A percentile compares a stretch with the other conserved stretches of the same genome.
Conservation (phyloP, 2,113 vertebrate genomes). For the Clarias gariepinus region DNA sequence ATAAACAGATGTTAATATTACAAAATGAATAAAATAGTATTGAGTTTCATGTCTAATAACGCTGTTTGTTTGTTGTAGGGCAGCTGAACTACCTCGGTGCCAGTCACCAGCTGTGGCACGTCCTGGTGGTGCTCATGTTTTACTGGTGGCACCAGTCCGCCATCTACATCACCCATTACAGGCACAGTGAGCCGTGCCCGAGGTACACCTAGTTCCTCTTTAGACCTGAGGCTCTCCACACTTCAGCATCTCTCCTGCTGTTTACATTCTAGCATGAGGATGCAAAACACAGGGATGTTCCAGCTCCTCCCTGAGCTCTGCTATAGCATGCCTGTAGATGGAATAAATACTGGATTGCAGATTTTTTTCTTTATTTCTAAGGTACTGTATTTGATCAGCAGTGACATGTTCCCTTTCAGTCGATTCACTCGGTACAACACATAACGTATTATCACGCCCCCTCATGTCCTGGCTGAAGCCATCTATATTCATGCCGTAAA, state of each 20-base stretch:
- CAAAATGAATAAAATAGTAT: neutral
- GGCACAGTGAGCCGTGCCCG: constrained; percentile 86
- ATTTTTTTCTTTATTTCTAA: neutral
- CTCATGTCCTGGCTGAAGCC: too few relatives aligned
- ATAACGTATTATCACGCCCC: too few relatives aligned
- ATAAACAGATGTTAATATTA: neutral
- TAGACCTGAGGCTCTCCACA: neutral
- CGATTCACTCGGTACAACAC: too few relatives aligned
- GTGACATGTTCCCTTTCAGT: neutral
- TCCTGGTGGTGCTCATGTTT: constrained; percentile 95
- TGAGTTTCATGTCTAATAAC: neutral
- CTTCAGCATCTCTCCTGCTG: neutral
- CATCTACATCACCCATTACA: constrained; percentile 89
- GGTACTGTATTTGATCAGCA: neutral
- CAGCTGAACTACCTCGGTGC: constrained; percentile 97
- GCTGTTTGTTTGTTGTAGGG: constrained; percentile 67
- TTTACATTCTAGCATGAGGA: neutral
- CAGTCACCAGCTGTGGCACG: constrained; percentile 97
- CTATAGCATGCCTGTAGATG: neutral
- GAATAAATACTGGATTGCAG: neutral
- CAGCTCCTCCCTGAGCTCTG: neutral
- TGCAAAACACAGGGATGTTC: neutral
- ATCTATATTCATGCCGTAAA: too few relatives aligned
- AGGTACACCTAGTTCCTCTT: constrained; percentile 39
- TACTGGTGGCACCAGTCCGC: constrained; percentile 99